phyloP scores from a whole-genome alignment of 2,113 vertebrate genomes.

The Holacanthus passer region DNA sequence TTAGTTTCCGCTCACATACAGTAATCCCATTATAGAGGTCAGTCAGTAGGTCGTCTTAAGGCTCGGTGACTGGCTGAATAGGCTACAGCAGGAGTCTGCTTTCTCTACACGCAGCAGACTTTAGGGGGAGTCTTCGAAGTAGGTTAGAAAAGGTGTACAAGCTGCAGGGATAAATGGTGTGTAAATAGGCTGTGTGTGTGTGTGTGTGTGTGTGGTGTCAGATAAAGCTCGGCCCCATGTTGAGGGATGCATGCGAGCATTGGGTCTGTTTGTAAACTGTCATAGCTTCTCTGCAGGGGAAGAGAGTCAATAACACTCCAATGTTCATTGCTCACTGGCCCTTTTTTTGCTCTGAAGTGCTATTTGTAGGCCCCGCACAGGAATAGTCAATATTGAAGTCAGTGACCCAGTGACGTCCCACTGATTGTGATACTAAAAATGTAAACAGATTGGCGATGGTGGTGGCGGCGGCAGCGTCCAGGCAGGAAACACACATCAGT shows the following conservation, averaged over 20 bases:
- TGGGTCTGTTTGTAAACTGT: not conserved
- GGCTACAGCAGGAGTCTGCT: not conserved
- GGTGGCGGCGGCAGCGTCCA: too few relatives aligned
- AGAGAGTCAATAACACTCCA: too few relatives aligned
- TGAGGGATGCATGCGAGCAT: not conserved
- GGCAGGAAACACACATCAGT: conserved; percentile 23
- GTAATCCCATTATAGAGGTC: conserved; percentile 47
- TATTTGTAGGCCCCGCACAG: conserved; percentile 1
- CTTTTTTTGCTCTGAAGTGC: not conserved
- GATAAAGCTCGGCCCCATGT: not conserved
- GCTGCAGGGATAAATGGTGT: not conserved
- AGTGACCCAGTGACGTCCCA: conserved; percentile 8
- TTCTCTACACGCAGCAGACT: not conserved
- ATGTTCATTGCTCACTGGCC: not conserved
- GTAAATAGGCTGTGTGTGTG: not conserved
- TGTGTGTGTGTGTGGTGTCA: not conserved
- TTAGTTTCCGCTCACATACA: conserved; percentile 10
- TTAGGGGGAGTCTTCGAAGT: not conserved
- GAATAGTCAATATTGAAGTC: not conserved
- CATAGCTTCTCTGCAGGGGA: conserved; percentile 14
- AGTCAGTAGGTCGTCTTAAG: conserved; percentile 6
- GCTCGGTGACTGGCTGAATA: not conserved
- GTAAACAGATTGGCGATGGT: not conserved
- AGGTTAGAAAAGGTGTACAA: not conserved
- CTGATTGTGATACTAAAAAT: conserved; percentile 29